Evolutionary conservation across 1,140 invertebrate genomes (phyloP).

Genomic region (Dinoponera quadriceps): DNA sequence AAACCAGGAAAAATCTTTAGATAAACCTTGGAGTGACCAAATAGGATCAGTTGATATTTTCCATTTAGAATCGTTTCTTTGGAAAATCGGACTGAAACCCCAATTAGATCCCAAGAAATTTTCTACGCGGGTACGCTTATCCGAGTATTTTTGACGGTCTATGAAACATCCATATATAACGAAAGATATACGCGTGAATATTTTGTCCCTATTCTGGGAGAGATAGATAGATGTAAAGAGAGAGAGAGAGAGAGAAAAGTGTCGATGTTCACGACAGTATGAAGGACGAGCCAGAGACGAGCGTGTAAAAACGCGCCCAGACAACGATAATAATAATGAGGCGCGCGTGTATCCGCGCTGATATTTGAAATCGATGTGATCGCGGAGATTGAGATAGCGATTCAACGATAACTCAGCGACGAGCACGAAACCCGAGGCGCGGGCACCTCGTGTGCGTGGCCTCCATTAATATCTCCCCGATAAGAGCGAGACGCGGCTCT

Average conservation of each 20-base stretch:
- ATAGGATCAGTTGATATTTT: no score
- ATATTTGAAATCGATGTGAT: conserved; percentile 35
- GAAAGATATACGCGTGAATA: not conserved
- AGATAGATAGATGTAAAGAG: conserved; percentile 18
- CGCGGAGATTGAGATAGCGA: not conserved
- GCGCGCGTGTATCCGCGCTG: not conserved
- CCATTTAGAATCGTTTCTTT: no score
- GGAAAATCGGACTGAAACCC: no score
- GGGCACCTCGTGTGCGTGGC: not conserved
- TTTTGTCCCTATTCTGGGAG: not conserved
- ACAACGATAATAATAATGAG: conserved; percentile 27
- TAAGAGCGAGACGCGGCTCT: conserved; percentile 22
- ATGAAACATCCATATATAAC: not conserved
- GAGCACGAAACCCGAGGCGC: conserved; percentile 43
- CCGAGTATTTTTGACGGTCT: not conserved
- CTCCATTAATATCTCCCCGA: conserved; percentile 40
- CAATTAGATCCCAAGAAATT: no score
- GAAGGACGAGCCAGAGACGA: conserved; percentile 17
- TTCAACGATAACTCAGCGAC: conserved; percentile 56
- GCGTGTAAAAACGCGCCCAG: conserved; percentile 17
- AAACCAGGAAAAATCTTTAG: no score
- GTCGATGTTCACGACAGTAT: conserved; percentile 23
- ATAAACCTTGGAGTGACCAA: no score
- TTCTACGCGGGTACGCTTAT: no score
- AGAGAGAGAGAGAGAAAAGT: conserved; percentile 33